Base-by-base conservation (phyloP, 30 jellyfish, hydroid and myxozoan species). In the Hydractinia echinata region DNA sequence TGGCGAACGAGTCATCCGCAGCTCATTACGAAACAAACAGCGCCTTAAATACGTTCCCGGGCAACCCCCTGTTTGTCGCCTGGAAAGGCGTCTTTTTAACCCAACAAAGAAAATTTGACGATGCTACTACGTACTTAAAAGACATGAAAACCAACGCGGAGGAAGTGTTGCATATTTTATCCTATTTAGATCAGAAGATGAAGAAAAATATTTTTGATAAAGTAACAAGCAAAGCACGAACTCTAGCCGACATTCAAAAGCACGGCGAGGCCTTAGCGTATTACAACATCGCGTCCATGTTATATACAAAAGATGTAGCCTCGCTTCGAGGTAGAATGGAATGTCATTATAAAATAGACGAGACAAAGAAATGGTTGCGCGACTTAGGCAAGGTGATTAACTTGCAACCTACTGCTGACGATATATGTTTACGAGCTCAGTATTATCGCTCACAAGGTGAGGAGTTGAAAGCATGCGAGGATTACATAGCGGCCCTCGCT, bases 381-480 rank as follows among this genome's bases (percentile, higher is more conserved):
- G 96, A 89, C 61, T 30, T 89, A 18, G 44, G 89, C 16, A 53
- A 54, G 39, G 72, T 89, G 39, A 66, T 89, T 6, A 87, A 79
- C 30, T 76, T 77, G 18, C 76, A 72, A 15, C 88, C 94, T 4
- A 16, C 74, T 15, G 77, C 79, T 53, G 82, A 81, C 1, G 96
- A 89, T 51, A 71, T 76, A 56, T 89, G 96, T 69, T 51, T 67
- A 2, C 67, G 95, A 55, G 96, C 96, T 52, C 77, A 67, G 54
- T 73, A 77, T 20, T 88, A 77, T 11, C 81, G 78, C 19, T 69
- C 81, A 62, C 67, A 83, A 6, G 91, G 95, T 58, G 82, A 61
- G 72, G 89, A 80, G 10, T 64, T 78, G 54, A 61, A 51, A 52
- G 96, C 96, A n/a, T 89, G 96, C 77, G 79, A 86, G 14, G 96